phyloP scores from a whole-genome alignment of 2,113 vertebrate species.

The Variabilichromis moorii region DNA sequence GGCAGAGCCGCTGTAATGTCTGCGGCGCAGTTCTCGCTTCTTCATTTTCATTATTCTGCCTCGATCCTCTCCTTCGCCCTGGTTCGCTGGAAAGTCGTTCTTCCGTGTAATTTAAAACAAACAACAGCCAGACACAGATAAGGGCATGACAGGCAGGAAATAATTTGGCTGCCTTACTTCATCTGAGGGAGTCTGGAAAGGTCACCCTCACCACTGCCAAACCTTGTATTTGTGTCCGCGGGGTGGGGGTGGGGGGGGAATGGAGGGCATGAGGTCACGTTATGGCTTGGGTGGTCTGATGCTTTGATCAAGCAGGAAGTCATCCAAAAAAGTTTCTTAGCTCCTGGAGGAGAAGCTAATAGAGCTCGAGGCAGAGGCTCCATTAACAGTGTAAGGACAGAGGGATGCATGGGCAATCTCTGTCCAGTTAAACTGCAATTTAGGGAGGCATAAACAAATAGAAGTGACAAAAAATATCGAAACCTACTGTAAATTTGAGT shows the following conservation, averaged over 20 bases:
- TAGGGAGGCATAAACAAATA: neutral
- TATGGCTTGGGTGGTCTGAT: neutral
- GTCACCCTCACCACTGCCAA: conserved; percentile 47
- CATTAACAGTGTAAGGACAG: neutral
- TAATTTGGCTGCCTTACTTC: conserved; percentile 46
- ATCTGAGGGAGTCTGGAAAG: conserved; percentile 51
- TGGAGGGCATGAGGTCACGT: conserved; percentile 14
- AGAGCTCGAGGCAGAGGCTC: neutral
- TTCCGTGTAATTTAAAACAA: conserved; percentile 66
- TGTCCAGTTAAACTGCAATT: neutral
- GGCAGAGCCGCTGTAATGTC: conserved; percentile 3
- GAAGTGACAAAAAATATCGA: neutral
- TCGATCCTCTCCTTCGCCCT: conserved; percentile 26
- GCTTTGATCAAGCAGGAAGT: conserved; percentile 52
- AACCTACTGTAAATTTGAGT: neutral
- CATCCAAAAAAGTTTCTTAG: conserved; percentile 15
- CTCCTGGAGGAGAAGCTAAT: neutral
- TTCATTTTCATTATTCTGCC: conserved; percentile 53
- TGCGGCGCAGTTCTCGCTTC: neutral
- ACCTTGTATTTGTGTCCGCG: conserved; percentile 25
- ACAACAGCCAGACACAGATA: conserved; percentile 58
- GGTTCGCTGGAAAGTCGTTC: conserved; percentile 22
- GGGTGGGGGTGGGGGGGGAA: neutral
- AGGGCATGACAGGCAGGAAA: conserved; percentile 50
- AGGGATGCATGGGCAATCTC: neutral